Evolutionary conservation across 2,113 vertebrate genomes (phyloP).

Genomic region (Struthio camelus): DNA sequence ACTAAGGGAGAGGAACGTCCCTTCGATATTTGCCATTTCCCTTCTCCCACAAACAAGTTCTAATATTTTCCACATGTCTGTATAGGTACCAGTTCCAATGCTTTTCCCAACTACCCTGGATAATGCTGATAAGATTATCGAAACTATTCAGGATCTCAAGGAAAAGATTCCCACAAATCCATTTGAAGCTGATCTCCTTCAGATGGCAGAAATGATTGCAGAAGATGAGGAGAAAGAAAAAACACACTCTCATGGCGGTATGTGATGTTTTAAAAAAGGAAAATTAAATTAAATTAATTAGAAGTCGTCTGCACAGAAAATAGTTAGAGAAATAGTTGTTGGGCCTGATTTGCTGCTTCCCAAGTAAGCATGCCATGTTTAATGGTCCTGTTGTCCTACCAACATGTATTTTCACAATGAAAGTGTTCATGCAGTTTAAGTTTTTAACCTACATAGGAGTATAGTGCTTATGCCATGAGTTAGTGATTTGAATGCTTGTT

Average conservation of each 20-base stretch:
- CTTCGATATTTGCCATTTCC: not conserved
- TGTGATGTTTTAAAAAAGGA: constrained; percentile 29
- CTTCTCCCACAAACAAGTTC: not conserved
- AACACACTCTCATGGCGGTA: constrained; percentile 83
- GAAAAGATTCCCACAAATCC: constrained; percentile 89
- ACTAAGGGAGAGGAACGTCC: not conserved
- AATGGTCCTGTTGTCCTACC: not conserved
- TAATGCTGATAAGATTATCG: constrained; percentile 82
- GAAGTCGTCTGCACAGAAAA: not conserved
- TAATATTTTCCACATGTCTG: not conserved
- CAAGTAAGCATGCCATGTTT: too few relatives aligned
- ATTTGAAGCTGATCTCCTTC: constrained; percentile 92
- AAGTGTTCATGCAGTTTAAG: not conserved
- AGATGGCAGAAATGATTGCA: constrained; percentile 98
- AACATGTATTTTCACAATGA: not conserved
- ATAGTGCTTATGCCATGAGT: not conserved
- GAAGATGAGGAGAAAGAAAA: constrained; percentile 87
- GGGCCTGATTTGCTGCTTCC: not conserved
- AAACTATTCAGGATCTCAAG: constrained; percentile 90
- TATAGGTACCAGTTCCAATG: constrained; percentile 92
- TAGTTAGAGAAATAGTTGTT: not conserved
- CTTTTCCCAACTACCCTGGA: constrained; percentile 86
- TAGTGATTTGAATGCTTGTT: not conserved
- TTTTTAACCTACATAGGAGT: not conserved
- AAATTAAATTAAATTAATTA: not conserved